Base-by-base conservation (phyloP, 1,140 invertebrate genomes). In the Geopemphigus sp. region DNA sequence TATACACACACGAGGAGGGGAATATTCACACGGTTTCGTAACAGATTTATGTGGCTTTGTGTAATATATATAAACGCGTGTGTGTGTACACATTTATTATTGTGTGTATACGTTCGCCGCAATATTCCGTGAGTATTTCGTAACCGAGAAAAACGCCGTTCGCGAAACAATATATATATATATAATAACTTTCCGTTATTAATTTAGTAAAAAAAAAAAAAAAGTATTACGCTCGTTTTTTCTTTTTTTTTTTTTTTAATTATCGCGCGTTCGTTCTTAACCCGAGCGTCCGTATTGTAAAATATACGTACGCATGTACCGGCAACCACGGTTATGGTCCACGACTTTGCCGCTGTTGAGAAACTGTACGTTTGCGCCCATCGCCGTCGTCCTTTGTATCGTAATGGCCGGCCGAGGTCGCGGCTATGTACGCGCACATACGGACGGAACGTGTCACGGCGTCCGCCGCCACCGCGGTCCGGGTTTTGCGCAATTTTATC, bases 21-120 rank as follows among this genome's bases (percentile, higher is more conserved):
- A 50, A 73, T 73, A 56, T 56, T 68, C 64, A 47, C 64, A 68
- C 64, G 64, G 39, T 68, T 68, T 68, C 64, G 22, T 68, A 68
- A 68, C 39, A 68, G 64, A 68, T 68, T 68, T 68, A 68, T 68
- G 22, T 47, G 64, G 39, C 39, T 68, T 47, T 32, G 64, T 68
- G 19, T 22, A 45, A n/a, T 39, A 66, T 66, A 12, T 64, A 64
- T 47, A 17, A 15, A 22, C 57, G 70, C 12, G 24, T 56, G 11
- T 19, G 19, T 14, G 24, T 29, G 11, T 39, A 39, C n/a, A n/a
- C n/a, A n/a, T n/a, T n/a, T n/a, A n/a, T 17, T 32, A 64, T 24
- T n/a, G 50, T 73, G 17, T 68, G 29, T 29, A 29, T 11, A 5
- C n/a, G n/a, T 57, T 32, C 24, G 72, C 24, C 24, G 54, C 72